These are phyloP conservation scores for Ardeotis arabs DNA, from an alignment of 2,113 vertebrate genomes.

Conservation along the genomic window DNA sequence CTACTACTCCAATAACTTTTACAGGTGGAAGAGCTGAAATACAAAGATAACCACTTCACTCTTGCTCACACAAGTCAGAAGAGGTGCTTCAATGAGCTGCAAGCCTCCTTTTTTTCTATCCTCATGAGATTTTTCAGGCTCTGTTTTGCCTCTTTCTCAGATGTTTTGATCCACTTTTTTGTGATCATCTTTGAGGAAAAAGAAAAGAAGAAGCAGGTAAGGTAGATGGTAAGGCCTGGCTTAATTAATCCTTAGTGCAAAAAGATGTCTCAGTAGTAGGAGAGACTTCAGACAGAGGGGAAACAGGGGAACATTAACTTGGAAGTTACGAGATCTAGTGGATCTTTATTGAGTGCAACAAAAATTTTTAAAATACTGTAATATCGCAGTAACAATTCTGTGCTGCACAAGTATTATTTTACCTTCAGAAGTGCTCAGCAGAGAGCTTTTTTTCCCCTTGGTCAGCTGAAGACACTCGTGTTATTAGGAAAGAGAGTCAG, in stretches of 20 bases:
- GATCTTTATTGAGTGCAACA: not conserved
- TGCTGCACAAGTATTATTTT: not conserved
- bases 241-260: not conserved
- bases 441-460: not conserved
- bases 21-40: not conserved
- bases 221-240: not conserved
- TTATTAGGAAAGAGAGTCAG: constrained; percentile 58
- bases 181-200: not conserved
- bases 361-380: not conserved
- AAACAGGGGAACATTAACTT: not conserved
- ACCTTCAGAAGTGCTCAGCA: constrained; percentile 15
- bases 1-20: not conserved
- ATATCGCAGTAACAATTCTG: not conserved
- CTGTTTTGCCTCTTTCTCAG: not conserved
- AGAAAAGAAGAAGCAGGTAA: not conserved
- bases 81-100: not conserved
- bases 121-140: not conserved
- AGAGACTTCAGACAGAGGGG: not conserved
- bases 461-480: constrained; percentile 59
- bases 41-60: not conserved
- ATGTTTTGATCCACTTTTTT: not conserved
- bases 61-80: not conserved
- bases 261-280: not conserved
- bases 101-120: not conserved
- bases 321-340: not conserved